Percentiles rank a stretch among this genome's conserved stretches.
Evolutionary conservation across 2,113 vertebrate genomes (phyloP).

Genomic region (Trichomycterus rosablanca): DNA sequence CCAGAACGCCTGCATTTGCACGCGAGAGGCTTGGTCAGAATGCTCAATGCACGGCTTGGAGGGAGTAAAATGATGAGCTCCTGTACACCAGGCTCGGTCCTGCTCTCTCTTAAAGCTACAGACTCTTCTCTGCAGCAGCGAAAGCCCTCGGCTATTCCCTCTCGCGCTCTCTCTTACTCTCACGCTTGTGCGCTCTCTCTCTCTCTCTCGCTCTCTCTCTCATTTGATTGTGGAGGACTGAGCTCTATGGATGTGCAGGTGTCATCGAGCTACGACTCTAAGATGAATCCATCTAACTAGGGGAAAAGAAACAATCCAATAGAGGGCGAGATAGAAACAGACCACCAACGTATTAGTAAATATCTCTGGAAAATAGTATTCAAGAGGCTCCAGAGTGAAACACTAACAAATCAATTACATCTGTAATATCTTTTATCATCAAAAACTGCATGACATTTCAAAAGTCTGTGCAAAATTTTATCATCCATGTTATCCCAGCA

Average conservation of each 20-base stretch:
- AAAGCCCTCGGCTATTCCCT: constrained; percentile 51
- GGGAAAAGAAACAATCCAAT: no score
- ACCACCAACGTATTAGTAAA: no score
- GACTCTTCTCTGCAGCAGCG: constrained; percentile 59
- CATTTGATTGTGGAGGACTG: not conserved
- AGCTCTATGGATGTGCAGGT: no score
- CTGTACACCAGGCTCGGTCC: constrained; percentile 52
- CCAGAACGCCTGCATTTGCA: constrained; percentile 26
- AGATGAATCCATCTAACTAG: not conserved
- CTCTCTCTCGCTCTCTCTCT: not conserved
- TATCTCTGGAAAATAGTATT: no score
- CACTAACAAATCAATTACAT: no score
- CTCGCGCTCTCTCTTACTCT: constrained; percentile 25
- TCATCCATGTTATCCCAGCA: no score
- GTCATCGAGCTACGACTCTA: not conserved
- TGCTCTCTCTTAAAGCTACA: constrained; percentile 68
- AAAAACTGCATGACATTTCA: no score
- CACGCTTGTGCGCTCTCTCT: no score
- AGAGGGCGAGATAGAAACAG: no score
- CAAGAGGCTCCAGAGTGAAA: no score
- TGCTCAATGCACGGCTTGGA: constrained; percentile 54
- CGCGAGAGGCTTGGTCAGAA: constrained; percentile 46
- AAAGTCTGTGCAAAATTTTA: no score
- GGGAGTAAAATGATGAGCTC: constrained; percentile 52
- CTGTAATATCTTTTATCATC: no score